phyloP scores from a whole-genome alignment of 2,888 invertebrate genomes.

The Omphaloscelis lunosa region DNA sequence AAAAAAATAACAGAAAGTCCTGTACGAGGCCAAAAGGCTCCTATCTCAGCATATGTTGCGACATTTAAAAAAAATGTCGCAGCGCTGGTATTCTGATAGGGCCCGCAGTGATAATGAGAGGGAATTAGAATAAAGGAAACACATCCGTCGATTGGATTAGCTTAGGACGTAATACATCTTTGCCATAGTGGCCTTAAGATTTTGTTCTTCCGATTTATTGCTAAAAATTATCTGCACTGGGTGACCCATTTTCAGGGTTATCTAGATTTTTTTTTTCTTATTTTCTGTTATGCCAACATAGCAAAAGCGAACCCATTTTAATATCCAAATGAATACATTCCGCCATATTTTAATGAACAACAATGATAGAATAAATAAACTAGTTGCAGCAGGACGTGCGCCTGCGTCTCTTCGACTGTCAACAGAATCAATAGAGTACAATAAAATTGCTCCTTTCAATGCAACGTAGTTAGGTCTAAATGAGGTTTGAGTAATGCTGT shows the following conservation, averaged over 20 bases:
- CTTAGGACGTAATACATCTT: not conserved
- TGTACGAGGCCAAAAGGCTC: no score
- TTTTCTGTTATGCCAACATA: not conserved
- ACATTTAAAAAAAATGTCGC: no score
- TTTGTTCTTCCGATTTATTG: not conserved
- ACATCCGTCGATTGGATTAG: constrained; percentile 36
- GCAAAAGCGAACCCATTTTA: constrained; percentile 9
- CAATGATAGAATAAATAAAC: constrained; percentile 82
- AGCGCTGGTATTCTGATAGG: no score
- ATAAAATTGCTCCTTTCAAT: constrained; percentile 89
- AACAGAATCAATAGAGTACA: constrained; percentile 89
- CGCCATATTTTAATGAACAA: constrained; percentile 77
- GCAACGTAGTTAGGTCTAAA: constrained; percentile 88
- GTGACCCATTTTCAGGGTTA: not conserved
- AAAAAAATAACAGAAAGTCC: no score
- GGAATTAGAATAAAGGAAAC: constrained; percentile 35
- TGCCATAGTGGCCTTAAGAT: not conserved
- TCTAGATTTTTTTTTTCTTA: not conserved
- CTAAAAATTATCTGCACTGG: not conserved
- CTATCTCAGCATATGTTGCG: no score
- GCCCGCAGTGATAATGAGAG: no score
- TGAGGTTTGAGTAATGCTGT: constrained; percentile 89
- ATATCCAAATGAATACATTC: constrained; percentile 64
- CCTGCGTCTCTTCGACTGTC: constrained; percentile 78
- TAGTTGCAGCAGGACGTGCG: constrained; percentile 79